Base-by-base conservation (phyloP, 2,113 vertebrate genomes). In the Phocoena sinus region DNA sequence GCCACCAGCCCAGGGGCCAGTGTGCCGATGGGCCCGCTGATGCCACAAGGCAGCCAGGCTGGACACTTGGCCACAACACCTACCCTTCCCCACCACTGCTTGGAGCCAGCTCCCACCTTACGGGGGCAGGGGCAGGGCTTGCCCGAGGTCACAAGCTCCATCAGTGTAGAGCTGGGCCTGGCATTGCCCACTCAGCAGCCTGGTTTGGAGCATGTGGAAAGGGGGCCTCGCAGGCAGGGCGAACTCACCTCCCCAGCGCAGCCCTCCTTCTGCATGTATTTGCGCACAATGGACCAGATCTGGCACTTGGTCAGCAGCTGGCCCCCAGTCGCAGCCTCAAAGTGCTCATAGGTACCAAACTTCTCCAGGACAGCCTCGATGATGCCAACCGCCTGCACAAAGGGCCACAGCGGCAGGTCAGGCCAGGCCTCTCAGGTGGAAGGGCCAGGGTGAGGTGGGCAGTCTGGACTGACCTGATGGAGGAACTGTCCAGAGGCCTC, bases 211-310 rank as follows among this genome's bases (percentile, higher is more conserved):
- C 18, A 33, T 8, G 26, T 1, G 77, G 47, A 80, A 76, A 62
- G 91, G 76, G 62, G 71, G 56, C 60, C 47, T 23, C 14, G 0
- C 4, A 83, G 36, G 67, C 25, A n/a, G 50, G 28, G 36, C 60
- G 62, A 62, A 58, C 96, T 99, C 98, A 99, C 99, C 99, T 99
- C 99, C 85, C 99, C 99, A 14, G 98, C 99, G 5, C 99, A 99
- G 98, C 99, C 99, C 96, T 99, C 99, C 96, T 99, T 99, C 98
- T 99, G 99, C 99, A 99, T 99, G 97, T 99, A 99, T 97, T 99
- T 99, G 67, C 99, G 99, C 31, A 99, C 99, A 0, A 99, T 96
- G 0, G 99, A 99, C 99, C 99, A 99, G 91, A 99, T 99, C 94
- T 99, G 99, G 98, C 99, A 99, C 82, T 99, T 99, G 31, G 99